Conservation (phyloP, 2,888 invertebrate species). For the Drosophila algonquin region DNA sequence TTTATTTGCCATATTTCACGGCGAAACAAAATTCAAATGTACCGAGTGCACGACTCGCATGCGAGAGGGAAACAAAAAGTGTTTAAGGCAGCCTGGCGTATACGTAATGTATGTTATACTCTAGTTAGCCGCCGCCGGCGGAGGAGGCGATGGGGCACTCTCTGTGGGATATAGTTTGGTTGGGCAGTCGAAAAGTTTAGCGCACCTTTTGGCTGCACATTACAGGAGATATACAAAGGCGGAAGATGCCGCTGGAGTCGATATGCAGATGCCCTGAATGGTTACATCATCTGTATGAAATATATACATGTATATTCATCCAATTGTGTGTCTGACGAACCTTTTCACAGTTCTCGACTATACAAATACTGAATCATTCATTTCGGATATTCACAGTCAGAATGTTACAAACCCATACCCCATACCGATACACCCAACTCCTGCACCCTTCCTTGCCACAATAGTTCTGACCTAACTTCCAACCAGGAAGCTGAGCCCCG, state of each 20-base stretch:
- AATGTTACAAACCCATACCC: neutral
- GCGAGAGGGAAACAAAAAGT: conserved; percentile 71
- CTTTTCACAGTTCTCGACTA: too few relatives aligned
- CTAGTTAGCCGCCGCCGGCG: conserved; percentile 41
- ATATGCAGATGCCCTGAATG: neutral
- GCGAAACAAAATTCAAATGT: conserved; percentile 75
- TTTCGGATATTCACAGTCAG: too few relatives aligned
- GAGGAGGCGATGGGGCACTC: neutral
- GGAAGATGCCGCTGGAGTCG: neutral
- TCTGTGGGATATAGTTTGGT: conserved; percentile 20
- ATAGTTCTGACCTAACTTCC: conserved; percentile 54
- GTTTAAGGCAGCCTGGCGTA: conserved; percentile 73
- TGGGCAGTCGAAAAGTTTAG: conserved; percentile 54
- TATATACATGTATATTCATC: neutral
- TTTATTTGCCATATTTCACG: conserved; percentile 78
- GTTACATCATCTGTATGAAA: neutral
- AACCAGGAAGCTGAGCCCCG: conserved; percentile 33
- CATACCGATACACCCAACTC: conserved; percentile 5
- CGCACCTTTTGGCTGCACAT: conserved; percentile 64
- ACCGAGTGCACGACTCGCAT: conserved; percentile 48
- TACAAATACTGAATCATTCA: too few relatives aligned
- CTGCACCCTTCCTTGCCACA: conserved; percentile 35
- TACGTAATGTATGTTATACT: conserved; percentile 68
- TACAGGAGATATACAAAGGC: neutral
- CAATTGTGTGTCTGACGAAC: neutral